phyloP scores from a whole-genome alignment of 1,140 invertebrate genomes.

The Lordiphosa mommai region DNA sequence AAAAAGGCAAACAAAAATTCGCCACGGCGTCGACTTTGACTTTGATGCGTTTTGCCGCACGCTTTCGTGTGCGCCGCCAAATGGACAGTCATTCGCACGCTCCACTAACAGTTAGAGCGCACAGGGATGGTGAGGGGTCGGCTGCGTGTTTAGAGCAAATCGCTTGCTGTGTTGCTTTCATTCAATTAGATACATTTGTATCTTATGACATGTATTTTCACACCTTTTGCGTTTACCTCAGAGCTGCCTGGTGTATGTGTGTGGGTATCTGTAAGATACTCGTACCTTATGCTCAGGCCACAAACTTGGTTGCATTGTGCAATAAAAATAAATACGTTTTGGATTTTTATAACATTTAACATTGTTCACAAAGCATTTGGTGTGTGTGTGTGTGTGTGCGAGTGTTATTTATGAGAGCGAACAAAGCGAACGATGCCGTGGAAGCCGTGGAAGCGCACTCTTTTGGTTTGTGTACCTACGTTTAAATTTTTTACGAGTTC shows the following conservation, averaged over 20 bases:
- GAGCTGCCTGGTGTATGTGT: slow-evolving; percentile 16
- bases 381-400: slow-evolving; percentile 34
- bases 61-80: slow-evolving; percentile 27
- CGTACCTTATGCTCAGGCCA: slow-evolving; percentile 35
- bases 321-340: slow-evolving; percentile 72
- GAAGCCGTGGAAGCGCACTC: slow-evolving; percentile 19
- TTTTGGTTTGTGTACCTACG: slow-evolving; percentile 60
- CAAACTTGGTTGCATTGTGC: slow-evolving; percentile 52
- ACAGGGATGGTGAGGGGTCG: neutral
- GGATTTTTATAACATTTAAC: slow-evolving; percentile 69
- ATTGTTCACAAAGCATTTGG: slow-evolving; percentile 47
- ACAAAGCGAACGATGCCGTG: too few relatives aligned
- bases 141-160: slow-evolving; percentile 69
- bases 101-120: slow-evolving; percentile 21
- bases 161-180: slow-evolving; percentile 52
- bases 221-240: slow-evolving; percentile 62
- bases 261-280: slow-evolving; percentile 55
- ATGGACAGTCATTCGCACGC: slow-evolving; percentile 43
- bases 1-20: slow-evolving; percentile 41
- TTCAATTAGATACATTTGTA: slow-evolving; percentile 78
- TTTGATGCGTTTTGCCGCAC: slow-evolving; percentile 59
- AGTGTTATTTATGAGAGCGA: slow-evolving; percentile 60
- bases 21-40: slow-evolving; percentile 57
- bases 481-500: slow-evolving; percentile 78
- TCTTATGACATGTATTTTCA: slow-evolving; percentile 78